Conservation (phyloP, 2,797 vertebrate genomes). For the Enteromius paludinosus region DNA sequence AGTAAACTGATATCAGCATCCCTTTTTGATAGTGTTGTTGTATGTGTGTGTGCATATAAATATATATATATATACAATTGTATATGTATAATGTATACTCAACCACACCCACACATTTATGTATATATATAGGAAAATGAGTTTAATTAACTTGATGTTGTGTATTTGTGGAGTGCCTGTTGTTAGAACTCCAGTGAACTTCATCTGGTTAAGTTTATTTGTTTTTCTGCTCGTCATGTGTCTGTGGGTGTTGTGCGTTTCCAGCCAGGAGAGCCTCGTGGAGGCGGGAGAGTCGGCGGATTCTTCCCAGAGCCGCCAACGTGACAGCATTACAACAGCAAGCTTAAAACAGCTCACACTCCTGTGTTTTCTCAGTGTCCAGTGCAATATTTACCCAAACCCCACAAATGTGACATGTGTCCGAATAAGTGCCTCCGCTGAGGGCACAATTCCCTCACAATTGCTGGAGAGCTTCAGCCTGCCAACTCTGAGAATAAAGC, state of each 20-base stretch:
- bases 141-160: neutral
- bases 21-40: no score
- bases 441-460: neutral
- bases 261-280: conserved; percentile 8
- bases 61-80: no score
- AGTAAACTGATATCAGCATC: no score
- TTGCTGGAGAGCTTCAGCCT: neutral
- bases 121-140: neutral
- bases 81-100: no score
- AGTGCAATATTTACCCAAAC: neutral
- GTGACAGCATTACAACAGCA: neutral
- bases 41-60: no score
- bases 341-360: neutral
- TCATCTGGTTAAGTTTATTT: neutral
- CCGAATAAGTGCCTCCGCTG: neutral
- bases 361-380: neutral
- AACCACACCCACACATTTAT: no score
- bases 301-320: conserved; percentile 1
- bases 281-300: conserved; percentile 28
- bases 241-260: neutral
- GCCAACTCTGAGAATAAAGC: conserved; percentile 3
- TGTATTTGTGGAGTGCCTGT: neutral
- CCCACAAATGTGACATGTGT: neutral
- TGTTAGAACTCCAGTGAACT: neutral
- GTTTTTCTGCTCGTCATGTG: conserved; percentile 19